These are phyloP conservation scores for Synergus itoensis DNA, from an alignment of 2,888 invertebrate genomes.

Conservation along the genomic window DNA sequence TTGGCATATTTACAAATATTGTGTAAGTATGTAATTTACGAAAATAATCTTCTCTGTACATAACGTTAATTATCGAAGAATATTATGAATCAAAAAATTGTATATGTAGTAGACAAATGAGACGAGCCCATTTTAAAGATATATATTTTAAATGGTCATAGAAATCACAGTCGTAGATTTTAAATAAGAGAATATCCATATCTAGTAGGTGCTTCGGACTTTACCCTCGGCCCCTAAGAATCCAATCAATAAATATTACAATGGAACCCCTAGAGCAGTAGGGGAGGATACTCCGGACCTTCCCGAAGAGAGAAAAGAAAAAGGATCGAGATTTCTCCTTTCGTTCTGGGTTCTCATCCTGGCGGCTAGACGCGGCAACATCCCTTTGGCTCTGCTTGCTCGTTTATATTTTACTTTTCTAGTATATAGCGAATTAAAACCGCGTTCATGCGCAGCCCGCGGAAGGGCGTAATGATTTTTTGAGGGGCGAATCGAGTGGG, in stretches of 20 bases:
- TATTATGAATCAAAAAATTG: neutral
- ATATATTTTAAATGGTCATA: neutral
- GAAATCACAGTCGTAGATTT: neutral
- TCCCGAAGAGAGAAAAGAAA: conserved; percentile 64
- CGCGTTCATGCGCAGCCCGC: conserved; percentile 84
- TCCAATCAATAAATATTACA: conserved; percentile 78
- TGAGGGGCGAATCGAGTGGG: conserved; percentile 89
- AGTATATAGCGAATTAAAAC: conserved; percentile 79
- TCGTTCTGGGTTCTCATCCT: conserved; percentile 55
- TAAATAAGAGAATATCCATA: conserved; percentile 28
- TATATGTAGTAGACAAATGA: too few species aligned
- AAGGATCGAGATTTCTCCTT: conserved; percentile 61
- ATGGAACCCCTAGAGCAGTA: conserved; percentile 75
- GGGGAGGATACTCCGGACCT: conserved; percentile 65
- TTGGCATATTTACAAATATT: neutral
- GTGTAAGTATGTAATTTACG: neutral
- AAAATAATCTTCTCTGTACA: neutral
- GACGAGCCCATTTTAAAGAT: too few species aligned
- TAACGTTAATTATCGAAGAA: neutral
- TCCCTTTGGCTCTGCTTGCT: conserved; percentile 75
- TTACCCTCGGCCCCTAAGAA: conserved; percentile 71
- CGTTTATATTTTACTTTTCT: conserved; percentile 76
- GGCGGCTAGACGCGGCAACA: conserved; percentile 77
- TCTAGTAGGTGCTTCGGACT: conserved; percentile 47
- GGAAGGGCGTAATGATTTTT: conserved; percentile 91